These are phyloP conservation scores for Pelochelys cantorii DNA, from an alignment of 2,797 vertebrate species.

Conservation along the genomic window DNA sequence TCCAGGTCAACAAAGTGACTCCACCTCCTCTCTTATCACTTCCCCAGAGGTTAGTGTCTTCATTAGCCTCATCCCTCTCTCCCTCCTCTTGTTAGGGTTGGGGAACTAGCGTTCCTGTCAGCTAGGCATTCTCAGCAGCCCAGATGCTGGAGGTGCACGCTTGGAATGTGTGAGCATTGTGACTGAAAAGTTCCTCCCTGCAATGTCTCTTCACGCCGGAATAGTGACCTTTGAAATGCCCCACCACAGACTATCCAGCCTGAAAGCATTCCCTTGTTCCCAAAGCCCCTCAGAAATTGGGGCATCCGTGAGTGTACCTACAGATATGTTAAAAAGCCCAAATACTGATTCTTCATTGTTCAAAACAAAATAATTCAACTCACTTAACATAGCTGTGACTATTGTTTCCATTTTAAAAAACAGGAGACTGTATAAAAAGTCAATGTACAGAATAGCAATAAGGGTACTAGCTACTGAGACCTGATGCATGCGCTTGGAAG, in stretches of 20 bases:
- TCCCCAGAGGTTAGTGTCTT: background rate
- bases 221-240: background rate
- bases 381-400: fast-evolving
- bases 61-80: background rate
- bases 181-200: background rate
- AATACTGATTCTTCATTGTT: no score
- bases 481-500: background rate
- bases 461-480: background rate
- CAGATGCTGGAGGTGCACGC: background rate
- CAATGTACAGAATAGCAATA: background rate
- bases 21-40: background rate
- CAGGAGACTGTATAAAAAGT: background rate
- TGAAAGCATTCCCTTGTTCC: background rate
- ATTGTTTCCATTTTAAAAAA: background rate
- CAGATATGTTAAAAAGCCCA: background rate
- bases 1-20: background rate
- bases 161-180: background rate
- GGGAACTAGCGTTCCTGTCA: background rate
- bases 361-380: background rate
- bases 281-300: no score
- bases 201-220: background rate
- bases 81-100: background rate
- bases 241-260: background rate
- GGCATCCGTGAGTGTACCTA: no score
- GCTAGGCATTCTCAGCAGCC: background rate